Base-by-base conservation (phyloP, 2,888 invertebrate species). In the Parnassius apollo region DNA sequence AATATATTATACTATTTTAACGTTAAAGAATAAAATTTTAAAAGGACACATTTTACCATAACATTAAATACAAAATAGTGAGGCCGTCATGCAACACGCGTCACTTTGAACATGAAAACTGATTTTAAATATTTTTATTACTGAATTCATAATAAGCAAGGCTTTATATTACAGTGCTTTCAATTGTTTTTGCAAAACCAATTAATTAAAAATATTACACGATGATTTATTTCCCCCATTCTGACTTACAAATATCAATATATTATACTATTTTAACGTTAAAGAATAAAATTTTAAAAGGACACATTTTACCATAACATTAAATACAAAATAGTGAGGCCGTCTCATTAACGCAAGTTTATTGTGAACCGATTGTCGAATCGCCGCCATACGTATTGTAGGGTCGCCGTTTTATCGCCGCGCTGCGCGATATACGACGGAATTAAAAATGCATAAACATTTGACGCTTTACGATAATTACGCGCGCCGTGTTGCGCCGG, bases 401-500 rank as follows among this genome's bases (percentile, higher is more conserved):
- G 65, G 67, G 68, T 74, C 75, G 76, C 81, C 82, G 71, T 75
- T 82, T 81, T 81, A 86, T 83, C 81, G 80, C 76, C 73, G 65
- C 74, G 77, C 76, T 77, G 72, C 66, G 72, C 74, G 74, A 82
- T 82, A 83, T 86, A 87, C 85, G 80, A 79, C 78, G 85, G 90
- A 90, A 90, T 90, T 90, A 90, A 90, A 90, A 90, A 89, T 85
- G 83, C 88, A 90, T 90, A 90, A 90, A 90, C 86, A 89, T 85
- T 84, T 80, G 81, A 78, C 83, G 83, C 85, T 90, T 89, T 89
- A 90, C 88, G 88, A 82, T 89, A 89, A 90, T 89, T 85, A 86
- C 83, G 75, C 71, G 72, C 75, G 75, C 77, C 83, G 84, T 83
- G 85, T 84, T 82, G 82, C 83, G 77, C 75, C 75, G 83, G 85